Percentiles rank a stretch among this genome's conserved stretches.
Evolutionary conservation across 2,888 invertebrate species (phyloP).

Genomic region (Drosophila macrospina): DNA sequence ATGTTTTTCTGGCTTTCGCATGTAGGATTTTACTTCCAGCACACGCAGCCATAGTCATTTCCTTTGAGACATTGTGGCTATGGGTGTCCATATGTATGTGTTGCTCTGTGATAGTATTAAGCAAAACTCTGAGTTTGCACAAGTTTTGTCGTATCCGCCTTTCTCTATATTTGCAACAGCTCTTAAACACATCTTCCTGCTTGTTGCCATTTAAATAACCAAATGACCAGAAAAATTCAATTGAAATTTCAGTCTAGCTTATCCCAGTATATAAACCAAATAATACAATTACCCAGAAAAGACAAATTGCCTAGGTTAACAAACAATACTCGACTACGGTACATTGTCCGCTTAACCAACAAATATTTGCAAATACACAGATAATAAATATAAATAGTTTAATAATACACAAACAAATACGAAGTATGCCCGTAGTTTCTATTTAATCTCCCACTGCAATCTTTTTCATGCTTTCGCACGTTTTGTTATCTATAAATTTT

Average conservation of each 20-base stretch:
- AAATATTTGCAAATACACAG: too few species aligned
- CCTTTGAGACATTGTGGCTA: constrained; percentile 35
- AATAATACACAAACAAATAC: too few species aligned
- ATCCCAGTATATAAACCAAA: constrained; percentile 4
- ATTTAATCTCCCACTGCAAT: too few species aligned
- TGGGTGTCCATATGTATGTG: background rate
- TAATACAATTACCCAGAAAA: constrained; percentile 17
- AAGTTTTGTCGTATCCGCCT: constrained; percentile 39
- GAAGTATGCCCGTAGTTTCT: too few species aligned
- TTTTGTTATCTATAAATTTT: too few species aligned
- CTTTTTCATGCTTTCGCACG: too few species aligned
- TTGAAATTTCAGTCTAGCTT: background rate
- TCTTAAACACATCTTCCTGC: constrained; percentile 19
- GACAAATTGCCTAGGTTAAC: too few species aligned
- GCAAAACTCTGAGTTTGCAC: constrained; percentile 22
- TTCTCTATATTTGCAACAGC: constrained; percentile 20
- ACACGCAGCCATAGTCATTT: constrained; percentile 34
- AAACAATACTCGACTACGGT: too few species aligned
- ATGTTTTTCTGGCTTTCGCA: constrained; percentile 27
- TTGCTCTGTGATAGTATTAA: constrained; percentile 21
- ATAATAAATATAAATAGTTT: too few species aligned
- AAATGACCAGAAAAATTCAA: constrained; percentile 43
- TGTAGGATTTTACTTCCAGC: constrained; percentile 27
- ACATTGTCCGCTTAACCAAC: too few species aligned
- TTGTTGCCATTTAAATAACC: constrained; percentile 26